phyloP scores from a whole-genome alignment of 2,888 invertebrate species.

The Lochmaea crataegi region DNA sequence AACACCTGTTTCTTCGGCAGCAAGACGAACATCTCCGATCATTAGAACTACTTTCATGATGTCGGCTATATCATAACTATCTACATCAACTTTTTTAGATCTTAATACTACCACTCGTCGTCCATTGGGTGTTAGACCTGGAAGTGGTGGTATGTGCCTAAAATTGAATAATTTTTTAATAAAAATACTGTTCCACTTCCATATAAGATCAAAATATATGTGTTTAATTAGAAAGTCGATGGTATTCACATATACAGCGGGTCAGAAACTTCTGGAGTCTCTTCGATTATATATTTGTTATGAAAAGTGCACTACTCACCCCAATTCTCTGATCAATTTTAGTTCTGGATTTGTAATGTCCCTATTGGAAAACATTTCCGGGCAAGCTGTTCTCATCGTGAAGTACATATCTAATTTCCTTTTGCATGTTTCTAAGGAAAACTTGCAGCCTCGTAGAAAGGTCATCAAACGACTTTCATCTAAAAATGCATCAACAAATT shows the following conservation, averaged over 20 bases:
- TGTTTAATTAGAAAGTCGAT: too few relatives aligned
- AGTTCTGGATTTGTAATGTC: constrained; percentile 80
- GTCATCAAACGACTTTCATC: constrained; percentile 84
- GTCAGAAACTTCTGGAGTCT: too few relatives aligned
- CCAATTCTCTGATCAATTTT: constrained; percentile 74
- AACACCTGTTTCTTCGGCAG: constrained; percentile 82
- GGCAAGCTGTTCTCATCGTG: constrained; percentile 84
- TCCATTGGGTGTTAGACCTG: constrained; percentile 84
- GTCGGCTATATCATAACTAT: constrained; percentile 79
- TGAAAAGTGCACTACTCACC: constrained; percentile 71
- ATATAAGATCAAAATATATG: too few relatives aligned
- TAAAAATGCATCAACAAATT: constrained; percentile 56
- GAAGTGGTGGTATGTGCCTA: constrained; percentile 73
- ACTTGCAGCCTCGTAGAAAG: constrained; percentile 87
- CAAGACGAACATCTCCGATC: constrained; percentile 85
- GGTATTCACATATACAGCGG: too few relatives aligned
- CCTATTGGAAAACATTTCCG: constrained; percentile 84
- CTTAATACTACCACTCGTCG: constrained; percentile 81
- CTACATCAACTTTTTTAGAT: constrained; percentile 76
- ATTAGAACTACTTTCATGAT: constrained; percentile 86
- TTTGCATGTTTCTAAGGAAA: constrained; percentile 87
- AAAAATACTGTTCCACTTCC: too few relatives aligned
- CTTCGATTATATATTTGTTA: too few relatives aligned
- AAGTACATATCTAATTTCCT: constrained; percentile 89
- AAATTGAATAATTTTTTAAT: background rate